Evolutionary conservation across 2,113 vertebrate genomes (phyloP), one percentile per base, ranked within the genome.

Genomic region (Chunga burmeisteri): DNA sequence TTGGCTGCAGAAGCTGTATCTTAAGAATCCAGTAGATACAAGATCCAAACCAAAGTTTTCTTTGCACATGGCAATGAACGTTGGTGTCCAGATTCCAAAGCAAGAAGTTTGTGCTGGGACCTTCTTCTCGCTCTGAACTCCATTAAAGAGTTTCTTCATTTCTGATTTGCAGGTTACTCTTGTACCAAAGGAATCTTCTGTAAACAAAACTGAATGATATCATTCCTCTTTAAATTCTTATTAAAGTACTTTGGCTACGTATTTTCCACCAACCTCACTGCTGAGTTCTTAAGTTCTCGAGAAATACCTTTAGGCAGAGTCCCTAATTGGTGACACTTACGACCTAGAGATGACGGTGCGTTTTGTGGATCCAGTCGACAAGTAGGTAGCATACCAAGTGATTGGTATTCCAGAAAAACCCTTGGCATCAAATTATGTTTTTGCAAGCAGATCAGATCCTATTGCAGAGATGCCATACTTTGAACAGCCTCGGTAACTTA

Each of bases 391-490:
- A 56, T 93, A 85, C 47, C 42, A 55, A 87, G 72, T 68, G 73
- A 71, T 49, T 82, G 78, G 63, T 90, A 74, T 79, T 95, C 55
- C 79, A 95, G 81, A 96, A 97, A 86, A 90, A 72, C 81, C 52
- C 55, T 67, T 94, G 71, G 86, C 75, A 91, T 97, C 82, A 81
- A 75, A 42, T 74, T 8, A 61, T 89, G 72, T 85, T 97, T 97
- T 97, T 96, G 79, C 88, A 96, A 85, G 72, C 66, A 92, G 85
- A 90, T 59, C 16, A 59, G 87, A 90, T 98, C 53, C 20, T 72
- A 7, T 97, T 97, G 94, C 84, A 95, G 93, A 71, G 94, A 81
- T 3, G 6, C 66, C 94, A 79, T 73, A 72, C 66, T 94, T 95
- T 95, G 84, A 96, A 86, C 46, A 87, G 86, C 52, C 81, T 79